phyloP scores from a whole-genome alignment of 2,797 vertebrate genomes.

The Mormyrops attenuatus region DNA sequence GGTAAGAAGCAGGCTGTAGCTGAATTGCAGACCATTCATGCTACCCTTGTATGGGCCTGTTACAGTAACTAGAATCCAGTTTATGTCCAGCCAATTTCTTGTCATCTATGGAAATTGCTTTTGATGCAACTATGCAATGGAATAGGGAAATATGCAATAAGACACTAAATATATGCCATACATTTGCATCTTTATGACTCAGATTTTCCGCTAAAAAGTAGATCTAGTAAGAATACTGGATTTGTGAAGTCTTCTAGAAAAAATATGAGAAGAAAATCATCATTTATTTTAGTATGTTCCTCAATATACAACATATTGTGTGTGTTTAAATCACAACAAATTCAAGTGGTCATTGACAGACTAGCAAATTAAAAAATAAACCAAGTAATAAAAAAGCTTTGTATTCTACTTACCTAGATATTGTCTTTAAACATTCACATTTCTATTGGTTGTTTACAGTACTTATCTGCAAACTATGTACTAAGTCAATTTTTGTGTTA shows the following conservation, averaged over 20 bases:
- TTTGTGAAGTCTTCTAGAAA: constrained; percentile 58
- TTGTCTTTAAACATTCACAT: constrained; percentile 74
- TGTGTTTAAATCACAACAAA: constrained; percentile 80
- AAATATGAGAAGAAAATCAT: constrained; percentile 64
- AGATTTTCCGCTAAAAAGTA: not conserved
- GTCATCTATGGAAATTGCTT: not conserved
- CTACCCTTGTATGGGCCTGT: not conserved
- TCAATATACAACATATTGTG: constrained; percentile 69
- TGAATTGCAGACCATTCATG: not conserved
- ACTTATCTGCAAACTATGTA: constrained; percentile 72
- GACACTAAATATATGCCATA: not conserved
- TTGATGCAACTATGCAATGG: not conserved
- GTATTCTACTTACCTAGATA: constrained; percentile 67
- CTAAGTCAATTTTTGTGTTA: constrained; percentile 66
- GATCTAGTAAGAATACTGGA: constrained; percentile 44
- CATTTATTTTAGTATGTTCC: constrained; percentile 77
- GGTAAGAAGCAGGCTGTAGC: not conserved
- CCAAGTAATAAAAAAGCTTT: constrained; percentile 62
- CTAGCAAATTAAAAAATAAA: constrained; percentile 80
- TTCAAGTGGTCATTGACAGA: constrained; percentile 72
- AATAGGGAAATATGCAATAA: not conserved
- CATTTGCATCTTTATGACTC: not conserved
- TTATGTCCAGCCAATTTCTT: not conserved
- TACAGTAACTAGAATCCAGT: not conserved
- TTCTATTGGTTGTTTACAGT: constrained; percentile 91